Conservation (phyloP, 2,888 invertebrate species). For the Lepidocyrtoides sp. region DNA sequence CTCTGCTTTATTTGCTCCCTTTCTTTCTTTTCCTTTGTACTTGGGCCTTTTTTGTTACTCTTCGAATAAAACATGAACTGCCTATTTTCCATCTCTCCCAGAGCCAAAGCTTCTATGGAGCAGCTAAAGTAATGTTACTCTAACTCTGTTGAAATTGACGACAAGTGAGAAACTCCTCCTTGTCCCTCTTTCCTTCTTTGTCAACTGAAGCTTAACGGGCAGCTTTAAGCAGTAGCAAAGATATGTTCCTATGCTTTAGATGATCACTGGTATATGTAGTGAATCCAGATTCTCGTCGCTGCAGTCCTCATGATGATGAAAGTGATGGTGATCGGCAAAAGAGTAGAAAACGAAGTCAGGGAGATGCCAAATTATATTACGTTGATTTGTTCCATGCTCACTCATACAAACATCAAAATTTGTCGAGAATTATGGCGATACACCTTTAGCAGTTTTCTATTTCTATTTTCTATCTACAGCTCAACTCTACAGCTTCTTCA, state of each 20-base stretch:
- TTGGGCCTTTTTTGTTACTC: neutral
- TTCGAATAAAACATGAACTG: conserved; percentile 70
- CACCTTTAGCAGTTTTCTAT: neutral
- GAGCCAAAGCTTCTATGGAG: too few species aligned
- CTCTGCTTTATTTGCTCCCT: conserved; percentile 75
- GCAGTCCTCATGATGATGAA: neutral
- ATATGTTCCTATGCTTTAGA: too few species aligned
- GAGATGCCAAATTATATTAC: conserved; percentile 76
- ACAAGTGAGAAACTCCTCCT: neutral
- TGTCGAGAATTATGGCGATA: conserved; percentile 32
- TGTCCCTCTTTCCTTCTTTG: conserved; percentile 42
- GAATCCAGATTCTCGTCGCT: neutral
- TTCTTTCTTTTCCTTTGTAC: conserved; percentile 31
- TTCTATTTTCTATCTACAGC: too few species aligned
- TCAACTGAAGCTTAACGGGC: conserved; percentile 73
- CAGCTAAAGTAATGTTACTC: conserved; percentile 11
- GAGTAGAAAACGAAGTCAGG: conserved; percentile 74
- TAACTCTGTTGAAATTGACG: too few species aligned
- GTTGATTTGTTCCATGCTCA: conserved; percentile 64
- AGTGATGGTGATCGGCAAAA: conserved; percentile 70
- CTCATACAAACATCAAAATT: conserved; percentile 72
- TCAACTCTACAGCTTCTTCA: too few species aligned
- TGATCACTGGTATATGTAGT: too few species aligned
- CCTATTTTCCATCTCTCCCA: neutral
- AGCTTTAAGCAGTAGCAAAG: neutral